These are phyloP conservation scores for Cyclophora punctaria DNA, from an alignment of 2,888 invertebrate genomes.

Conservation along the genomic window DNA sequence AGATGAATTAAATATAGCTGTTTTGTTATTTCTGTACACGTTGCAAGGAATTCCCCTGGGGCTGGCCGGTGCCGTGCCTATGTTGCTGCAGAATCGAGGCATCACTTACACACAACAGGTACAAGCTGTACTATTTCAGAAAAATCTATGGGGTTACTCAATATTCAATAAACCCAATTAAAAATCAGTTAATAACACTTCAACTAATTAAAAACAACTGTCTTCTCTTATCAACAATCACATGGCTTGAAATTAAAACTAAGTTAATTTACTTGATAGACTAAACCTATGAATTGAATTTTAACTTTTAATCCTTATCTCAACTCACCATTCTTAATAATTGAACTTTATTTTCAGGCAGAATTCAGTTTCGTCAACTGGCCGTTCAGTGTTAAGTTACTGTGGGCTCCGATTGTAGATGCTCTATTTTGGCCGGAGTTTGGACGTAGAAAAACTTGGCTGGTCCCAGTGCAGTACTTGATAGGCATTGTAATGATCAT, in stretches of 20 bases:
- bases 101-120: constrained; percentile 96
- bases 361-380: constrained; percentile 95
- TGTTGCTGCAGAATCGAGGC: constrained; percentile 93
- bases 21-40: constrained; percentile 94
- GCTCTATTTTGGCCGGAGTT: constrained; percentile 87
- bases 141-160: no score
- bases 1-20: constrained; percentile 86
- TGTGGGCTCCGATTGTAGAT: constrained; percentile 99
- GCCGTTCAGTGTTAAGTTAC: constrained; percentile 93
- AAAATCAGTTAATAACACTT: no score
- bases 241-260: no score
- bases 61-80: constrained; percentile 93
- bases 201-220: no score
- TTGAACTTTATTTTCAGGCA: constrained; percentile 72
- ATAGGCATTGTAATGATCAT: constrained; percentile 93
- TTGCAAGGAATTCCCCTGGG: constrained; percentile 97
- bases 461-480: constrained; percentile 94
- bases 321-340: background rate
- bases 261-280: no score
- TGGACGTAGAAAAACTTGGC: constrained; percentile 96
- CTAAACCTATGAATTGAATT: no score
- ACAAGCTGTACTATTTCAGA: constrained; percentile 4
- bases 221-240: no score
- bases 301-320: no score
- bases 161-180: no score